Evolutionary conservation across 2,888 invertebrate species (phyloP).

Genomic region (Stegana nigrithorax): DNA sequence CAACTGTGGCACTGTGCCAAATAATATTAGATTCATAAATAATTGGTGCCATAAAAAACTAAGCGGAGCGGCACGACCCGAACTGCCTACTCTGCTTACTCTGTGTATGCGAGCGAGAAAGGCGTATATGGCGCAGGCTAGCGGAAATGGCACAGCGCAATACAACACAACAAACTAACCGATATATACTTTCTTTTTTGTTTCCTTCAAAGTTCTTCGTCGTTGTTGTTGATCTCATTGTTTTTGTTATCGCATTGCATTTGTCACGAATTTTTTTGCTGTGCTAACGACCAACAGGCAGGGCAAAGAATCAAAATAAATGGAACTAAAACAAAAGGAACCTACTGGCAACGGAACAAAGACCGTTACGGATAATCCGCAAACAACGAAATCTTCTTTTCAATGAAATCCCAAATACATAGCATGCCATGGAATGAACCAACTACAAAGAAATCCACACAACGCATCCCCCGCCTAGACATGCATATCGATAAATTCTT

Average conservation of each 20-base stretch:
- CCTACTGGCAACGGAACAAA: too few relatives aligned
- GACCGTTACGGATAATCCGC: too few relatives aligned
- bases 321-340: too few relatives aligned
- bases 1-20: slow-evolving; percentile 51
- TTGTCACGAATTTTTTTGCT: neutral
- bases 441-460: too few relatives aligned
- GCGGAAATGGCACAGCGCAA: neutral
- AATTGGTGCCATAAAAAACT: slow-evolving; percentile 53
- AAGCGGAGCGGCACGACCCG: neutral
- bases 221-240: neutral
- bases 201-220: neutral
- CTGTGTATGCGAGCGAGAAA: too few relatives aligned
- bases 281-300: too few relatives aligned
- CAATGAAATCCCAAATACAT: too few relatives aligned
- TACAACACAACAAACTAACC: neutral
- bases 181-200: neutral
- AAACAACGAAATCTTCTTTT: too few relatives aligned
- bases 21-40: slow-evolving; percentile 60
- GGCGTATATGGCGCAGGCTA: neutral
- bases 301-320: too few relatives aligned
- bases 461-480: too few relatives aligned
- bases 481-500: neutral
- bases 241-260: neutral
- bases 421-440: too few relatives aligned
- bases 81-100: too few relatives aligned